These are phyloP conservation scores for Drosophila watanabei DNA, from an alignment of 1,140 invertebrate genomes.

Conservation along the genomic window DNA sequence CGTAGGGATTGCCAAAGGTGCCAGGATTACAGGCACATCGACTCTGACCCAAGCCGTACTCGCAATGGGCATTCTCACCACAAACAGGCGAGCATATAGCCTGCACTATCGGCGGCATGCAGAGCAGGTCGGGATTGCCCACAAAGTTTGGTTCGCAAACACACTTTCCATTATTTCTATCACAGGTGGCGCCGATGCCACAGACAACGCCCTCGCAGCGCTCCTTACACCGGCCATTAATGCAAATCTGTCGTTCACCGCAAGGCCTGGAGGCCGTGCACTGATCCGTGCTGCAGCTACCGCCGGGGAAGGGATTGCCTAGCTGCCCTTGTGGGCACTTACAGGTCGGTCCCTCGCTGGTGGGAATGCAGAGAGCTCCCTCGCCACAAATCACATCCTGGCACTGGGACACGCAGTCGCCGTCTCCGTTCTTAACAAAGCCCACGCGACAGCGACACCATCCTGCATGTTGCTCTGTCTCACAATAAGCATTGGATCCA, in stretches of 20 bases:
- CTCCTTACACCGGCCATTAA: conserved; percentile 93
- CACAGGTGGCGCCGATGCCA: conserved; percentile 93
- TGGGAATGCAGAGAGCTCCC: conserved; percentile 95
- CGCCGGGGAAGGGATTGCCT: conserved; percentile 96
- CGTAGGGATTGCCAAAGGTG: conserved; percentile 94
- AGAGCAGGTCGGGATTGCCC: conserved; percentile 94
- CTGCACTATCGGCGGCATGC: conserved; percentile 93
- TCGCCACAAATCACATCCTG: conserved; percentile 92
- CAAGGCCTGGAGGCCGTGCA: conserved; percentile 93
- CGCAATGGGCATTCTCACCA: conserved; percentile 94
- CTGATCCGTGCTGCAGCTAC: conserved; percentile 91
- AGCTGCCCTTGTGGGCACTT: conserved; percentile 94
- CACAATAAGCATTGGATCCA: conserved; percentile 94
- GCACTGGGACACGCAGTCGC: conserved; percentile 93
- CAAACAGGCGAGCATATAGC: conserved; percentile 93
- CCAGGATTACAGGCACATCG: conserved; percentile 94
- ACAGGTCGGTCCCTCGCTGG: conserved; percentile 93
- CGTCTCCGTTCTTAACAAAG: conserved; percentile 90
- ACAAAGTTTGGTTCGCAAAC: conserved; percentile 94
- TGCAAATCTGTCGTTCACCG: conserved; percentile 91
- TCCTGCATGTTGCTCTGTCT: conserved; percentile 94
- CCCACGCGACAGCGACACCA: conserved; percentile 95
- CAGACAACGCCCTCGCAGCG: conserved; percentile 94
- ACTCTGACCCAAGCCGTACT: conserved; percentile 90
- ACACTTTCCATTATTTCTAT: conserved; percentile 92